Base-by-base conservation (phyloP, 2,113 vertebrate genomes). In the Zootoca vivipara region DNA sequence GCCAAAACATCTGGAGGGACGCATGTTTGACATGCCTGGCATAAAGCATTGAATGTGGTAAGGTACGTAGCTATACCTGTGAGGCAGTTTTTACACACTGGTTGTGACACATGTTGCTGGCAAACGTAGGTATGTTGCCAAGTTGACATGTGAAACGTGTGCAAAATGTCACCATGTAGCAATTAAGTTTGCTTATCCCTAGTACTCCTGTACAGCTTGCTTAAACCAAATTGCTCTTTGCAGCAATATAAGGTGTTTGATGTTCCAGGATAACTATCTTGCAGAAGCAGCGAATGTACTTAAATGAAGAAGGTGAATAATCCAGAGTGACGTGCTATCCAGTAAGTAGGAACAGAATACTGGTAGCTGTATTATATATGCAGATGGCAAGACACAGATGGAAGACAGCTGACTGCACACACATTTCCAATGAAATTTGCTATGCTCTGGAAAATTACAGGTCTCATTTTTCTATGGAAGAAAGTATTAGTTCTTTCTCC, bases 381-480 rank as follows among this genome's bases (percentile, higher is more conserved):
- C 13, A 75, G 86, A n/a, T 73, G 84, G 91, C 30, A 52, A 91
- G 78, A 42, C 62, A 26, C 24, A 52, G 73, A 75, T 22, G 8
- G 30, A 8, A 30, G 3, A 42, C 70, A 35, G 52, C 73, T 85
- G 67, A 40, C 82, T 64, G 65, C 20, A 26, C 30, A 56, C 52
- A 85, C 52, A 84, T 64, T 85, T 85, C 46, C 0, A 0, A n/a
- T 85, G 83, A 46, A 65, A 78, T 89, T 87, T 58, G 85, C 10
- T 80, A 5, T 85, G 16, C 90, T 70, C 42, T 26, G 35, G 35
- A 79, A 35, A 89, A 89, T 89, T 85, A 67, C 69, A 85, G 78
- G 83, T 89, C 88, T 85, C 40, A 12, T 88, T 86, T 70, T 46
- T 28, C 77, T 74, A 64, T 77, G 78, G 85, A 38, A 38, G 42